A percentile compares a stretch with the other conserved stretches of the same genome.
Evolutionary conservation across 2,113 vertebrate species (phyloP).

Genomic region (Mesocricetus auratus): DNA sequence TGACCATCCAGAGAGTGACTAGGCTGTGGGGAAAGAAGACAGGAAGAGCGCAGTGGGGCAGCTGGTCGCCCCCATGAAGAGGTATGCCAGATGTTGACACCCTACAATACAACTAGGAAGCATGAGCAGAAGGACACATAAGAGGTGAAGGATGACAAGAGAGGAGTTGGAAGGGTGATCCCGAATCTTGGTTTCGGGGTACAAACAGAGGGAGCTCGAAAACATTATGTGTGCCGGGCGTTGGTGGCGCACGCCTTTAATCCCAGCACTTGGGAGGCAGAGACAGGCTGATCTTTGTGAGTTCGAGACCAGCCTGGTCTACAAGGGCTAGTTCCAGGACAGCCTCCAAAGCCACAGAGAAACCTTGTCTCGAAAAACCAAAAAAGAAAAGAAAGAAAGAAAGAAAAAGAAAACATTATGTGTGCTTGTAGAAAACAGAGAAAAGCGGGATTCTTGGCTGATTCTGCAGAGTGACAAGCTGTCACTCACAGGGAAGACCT

Average conservation of each 20-base stretch:
- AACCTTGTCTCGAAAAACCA: no score
- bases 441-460: not conserved
- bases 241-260: no score
- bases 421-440: not conserved
- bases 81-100: fast-evolving
- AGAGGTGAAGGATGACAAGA: not conserved
- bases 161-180: not conserved
- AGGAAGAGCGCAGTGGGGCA: not conserved
- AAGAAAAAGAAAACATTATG: fast-evolving
- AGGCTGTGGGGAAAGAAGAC: not conserved
- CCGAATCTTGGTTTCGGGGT: not conserved
- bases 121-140: not conserved
- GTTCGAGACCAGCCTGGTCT: no score
- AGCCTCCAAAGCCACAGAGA: no score
- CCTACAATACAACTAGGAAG: not conserved
- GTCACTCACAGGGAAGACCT: not conserved
- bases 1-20: not conserved
- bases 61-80: not conserved
- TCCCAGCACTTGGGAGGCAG: no score
- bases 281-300: no score
- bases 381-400: no score
- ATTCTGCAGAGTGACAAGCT: not conserved
- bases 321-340: no score
- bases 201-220: not conserved
- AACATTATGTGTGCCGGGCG: not conserved